Percentiles rank a stretch among this genome's conserved stretches.
phyloP scores from a whole-genome alignment of 2,797 vertebrate species.

The Aselliscus stoliczkanus region DNA sequence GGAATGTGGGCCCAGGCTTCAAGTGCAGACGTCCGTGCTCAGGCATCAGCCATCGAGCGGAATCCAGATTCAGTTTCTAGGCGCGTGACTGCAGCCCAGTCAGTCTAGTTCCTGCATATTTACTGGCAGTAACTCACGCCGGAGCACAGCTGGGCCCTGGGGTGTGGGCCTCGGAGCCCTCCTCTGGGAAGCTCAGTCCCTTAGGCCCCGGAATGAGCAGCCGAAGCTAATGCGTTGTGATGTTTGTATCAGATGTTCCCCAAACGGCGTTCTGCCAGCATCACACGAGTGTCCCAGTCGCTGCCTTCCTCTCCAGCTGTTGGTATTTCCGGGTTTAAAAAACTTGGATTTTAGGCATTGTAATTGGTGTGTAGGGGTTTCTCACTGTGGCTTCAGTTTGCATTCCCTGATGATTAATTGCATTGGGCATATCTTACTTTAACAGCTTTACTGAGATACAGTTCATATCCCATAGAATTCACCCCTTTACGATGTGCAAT shows the following conservation, averaged over 20 bases:
- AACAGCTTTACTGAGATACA: background rate
- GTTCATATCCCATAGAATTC: background rate
- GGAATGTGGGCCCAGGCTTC: rapidly evolving
- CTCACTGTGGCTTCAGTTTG: background rate
- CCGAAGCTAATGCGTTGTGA: background rate
- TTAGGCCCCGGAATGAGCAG: too few species aligned
- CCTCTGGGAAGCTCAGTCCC: background rate
- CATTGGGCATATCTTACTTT: background rate
- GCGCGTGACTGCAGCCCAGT: too few species aligned
- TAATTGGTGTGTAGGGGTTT: background rate
- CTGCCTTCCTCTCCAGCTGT: background rate
- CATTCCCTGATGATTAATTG: background rate
- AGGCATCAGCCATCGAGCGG: rapidly evolving
- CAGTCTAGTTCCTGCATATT: too few species aligned
- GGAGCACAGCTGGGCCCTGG: background rate
- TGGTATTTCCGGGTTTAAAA: background rate
- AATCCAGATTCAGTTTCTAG: background rate
- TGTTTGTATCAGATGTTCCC: background rate
- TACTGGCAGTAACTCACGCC: background rate
- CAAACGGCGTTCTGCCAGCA: background rate
- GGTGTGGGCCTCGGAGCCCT: background rate
- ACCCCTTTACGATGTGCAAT: background rate
- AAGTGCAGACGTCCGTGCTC: rapidly evolving
- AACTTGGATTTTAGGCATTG: background rate
- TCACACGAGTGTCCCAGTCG: rapidly evolving